phyloP scores from a whole-genome alignment of 2,113 vertebrate species.

The Labeo rohita region DNA sequence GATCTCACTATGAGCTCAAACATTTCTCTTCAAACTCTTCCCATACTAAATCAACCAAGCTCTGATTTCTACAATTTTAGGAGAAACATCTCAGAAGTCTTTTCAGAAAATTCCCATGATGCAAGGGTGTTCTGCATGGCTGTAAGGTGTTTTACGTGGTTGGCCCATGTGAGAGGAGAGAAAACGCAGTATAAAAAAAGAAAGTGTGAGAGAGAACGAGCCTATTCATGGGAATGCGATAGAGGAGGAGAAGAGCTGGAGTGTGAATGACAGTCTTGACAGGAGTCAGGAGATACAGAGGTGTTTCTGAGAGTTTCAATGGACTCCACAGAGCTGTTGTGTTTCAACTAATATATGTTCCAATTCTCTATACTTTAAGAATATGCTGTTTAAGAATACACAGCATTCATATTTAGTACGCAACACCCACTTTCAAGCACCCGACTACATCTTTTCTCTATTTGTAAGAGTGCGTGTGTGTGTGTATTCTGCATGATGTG shows the following conservation, averaged over 20 bases:
- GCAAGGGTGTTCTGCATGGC: neutral
- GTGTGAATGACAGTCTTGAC: constrained; percentile 1
- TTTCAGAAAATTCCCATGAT: neutral
- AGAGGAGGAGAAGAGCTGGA: neutral
- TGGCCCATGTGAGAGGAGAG: constrained; percentile 13
- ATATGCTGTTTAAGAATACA: neutral
- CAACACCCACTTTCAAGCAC: neutral
- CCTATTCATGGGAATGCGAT: neutral
- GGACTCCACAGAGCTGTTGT: neutral
- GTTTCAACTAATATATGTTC: neutral
- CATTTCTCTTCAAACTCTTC: neutral
- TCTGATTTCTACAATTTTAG: neutral
- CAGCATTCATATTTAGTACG: neutral
- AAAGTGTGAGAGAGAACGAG: neutral
- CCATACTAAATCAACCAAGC: neutral
- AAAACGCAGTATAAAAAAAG: neutral
- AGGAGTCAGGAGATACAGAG: neutral
- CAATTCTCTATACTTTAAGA: neutral
- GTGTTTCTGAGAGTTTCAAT: constrained; percentile 14
- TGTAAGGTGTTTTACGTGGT: neutral
- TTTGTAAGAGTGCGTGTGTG: neutral
- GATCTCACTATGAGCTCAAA: neutral
- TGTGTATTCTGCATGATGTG: constrained; percentile 6
- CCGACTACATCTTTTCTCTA: neutral
- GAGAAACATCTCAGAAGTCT: neutral